Evolutionary conservation across 1,140 invertebrate genomes (phyloP).

Genomic region (Caenorhabditis remanei): DNA sequence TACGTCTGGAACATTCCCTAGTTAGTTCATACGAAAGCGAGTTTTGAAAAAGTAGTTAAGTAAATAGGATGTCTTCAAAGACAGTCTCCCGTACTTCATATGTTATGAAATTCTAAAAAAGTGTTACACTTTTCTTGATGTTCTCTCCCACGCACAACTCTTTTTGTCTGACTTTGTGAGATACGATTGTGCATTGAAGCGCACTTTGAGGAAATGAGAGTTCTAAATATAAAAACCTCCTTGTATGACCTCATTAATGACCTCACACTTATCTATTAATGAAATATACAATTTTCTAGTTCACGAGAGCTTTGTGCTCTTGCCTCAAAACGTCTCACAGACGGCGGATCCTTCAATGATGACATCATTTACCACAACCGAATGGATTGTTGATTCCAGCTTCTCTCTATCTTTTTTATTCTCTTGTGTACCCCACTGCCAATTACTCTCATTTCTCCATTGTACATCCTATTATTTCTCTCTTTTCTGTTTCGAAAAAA

Average conservation of each 20-base stretch:
- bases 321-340: slow-evolving; percentile 26
- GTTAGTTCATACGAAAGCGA: too few relatives aligned
- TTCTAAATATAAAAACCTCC: neutral
- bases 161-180: neutral
- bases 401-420: neutral
- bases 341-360: slow-evolving; percentile 54
- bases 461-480: neutral
- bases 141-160: too few relatives aligned
- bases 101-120: neutral
- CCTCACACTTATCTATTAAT: neutral
- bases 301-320: slow-evolving; percentile 59
- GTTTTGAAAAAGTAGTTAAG: too few relatives aligned
- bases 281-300: neutral
- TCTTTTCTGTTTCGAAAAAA: neutral
- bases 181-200: neutral
- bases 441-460: slow-evolving; percentile 1
- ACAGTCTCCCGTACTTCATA: neutral
- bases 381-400: slow-evolving; percentile 31
- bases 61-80: too few relatives aligned
- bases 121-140: too few relatives aligned
- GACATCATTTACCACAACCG: slow-evolving; percentile 57
- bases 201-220: neutral
- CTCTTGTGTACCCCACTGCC: neutral
- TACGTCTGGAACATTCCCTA: too few relatives aligned
- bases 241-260: neutral